phyloP scores from a whole-genome alignment of 2,888 invertebrate species.

The Lepeophtheirus nordmannii region DNA sequence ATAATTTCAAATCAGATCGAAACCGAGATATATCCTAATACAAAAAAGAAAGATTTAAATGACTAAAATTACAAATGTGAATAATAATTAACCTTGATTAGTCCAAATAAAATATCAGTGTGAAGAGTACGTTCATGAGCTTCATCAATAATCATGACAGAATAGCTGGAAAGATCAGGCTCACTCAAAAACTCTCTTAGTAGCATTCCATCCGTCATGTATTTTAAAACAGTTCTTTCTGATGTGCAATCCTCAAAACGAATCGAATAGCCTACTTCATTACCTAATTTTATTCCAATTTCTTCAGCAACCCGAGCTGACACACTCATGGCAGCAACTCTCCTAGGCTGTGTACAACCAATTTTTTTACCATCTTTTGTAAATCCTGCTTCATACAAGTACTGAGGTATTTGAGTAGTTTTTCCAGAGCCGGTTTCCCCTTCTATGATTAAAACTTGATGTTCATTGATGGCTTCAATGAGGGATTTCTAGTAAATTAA shows the following conservation, averaged over 20 bases:
- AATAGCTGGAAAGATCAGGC: slow-evolving; percentile 83
- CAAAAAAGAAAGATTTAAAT: too few species aligned
- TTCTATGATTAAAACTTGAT: slow-evolving; percentile 71
- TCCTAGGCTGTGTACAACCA: slow-evolving; percentile 89
- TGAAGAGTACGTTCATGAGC: slow-evolving; percentile 96
- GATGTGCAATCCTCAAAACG: slow-evolving; percentile 98
- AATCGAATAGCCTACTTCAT: slow-evolving; percentile 55
- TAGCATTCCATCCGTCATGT: slow-evolving; percentile 98
- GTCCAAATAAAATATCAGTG: slow-evolving; percentile 92
- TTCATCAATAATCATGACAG: slow-evolving; percentile 98
- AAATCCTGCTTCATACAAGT: slow-evolving; percentile 88
- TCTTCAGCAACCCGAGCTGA: slow-evolving; percentile 94
- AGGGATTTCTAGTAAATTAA: neutral
- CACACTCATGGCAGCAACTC: slow-evolving; percentile 99
- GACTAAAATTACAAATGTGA: too few species aligned
- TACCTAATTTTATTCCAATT: slow-evolving; percentile 78
- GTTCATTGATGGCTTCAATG: slow-evolving; percentile 2
- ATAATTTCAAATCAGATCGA: slow-evolving; percentile 76
- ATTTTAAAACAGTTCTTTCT: slow-evolving; percentile 86
- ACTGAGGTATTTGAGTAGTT: slow-evolving; percentile 97
- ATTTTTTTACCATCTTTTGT: slow-evolving; percentile 44
- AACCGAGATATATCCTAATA: slow-evolving; percentile 71
- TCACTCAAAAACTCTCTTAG: slow-evolving; percentile 92
- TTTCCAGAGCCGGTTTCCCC: slow-evolving; percentile 96
- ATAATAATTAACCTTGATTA: slow-evolving; percentile 53